Base-by-base conservation (phyloP, 2,797 vertebrate species). In the Sternotherus odoratus region DNA sequence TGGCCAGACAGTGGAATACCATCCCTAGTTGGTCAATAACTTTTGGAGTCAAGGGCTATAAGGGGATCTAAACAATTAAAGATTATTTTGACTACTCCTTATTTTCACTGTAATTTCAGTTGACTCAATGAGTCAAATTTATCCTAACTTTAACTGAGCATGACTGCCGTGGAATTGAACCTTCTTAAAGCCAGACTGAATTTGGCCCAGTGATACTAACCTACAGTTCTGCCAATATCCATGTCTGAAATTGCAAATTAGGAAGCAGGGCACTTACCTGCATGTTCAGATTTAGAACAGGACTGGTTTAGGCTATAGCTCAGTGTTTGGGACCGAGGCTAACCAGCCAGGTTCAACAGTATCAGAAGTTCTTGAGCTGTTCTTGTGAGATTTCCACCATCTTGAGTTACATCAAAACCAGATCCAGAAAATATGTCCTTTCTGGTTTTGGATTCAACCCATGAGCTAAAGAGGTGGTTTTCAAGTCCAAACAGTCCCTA, bases 21-120 rank as follows among this genome's bases (percentile, higher is more conserved):
- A 11, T 17, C 56, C 60, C 69, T 79, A 33, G 69, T 5, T 36
- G 12, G 28, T 90, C 49, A 75, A 33, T 49, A 6, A 8, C 13
- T 91, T 88, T 28, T 75, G 24, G 39, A 7, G 69, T 39, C 69
- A 39, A 46, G n/a, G 33, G 69, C 72, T 84, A 24, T 46, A 81
- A 60, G 85, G 83, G 79, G 53, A 77, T 43, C 69, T 16, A 3
- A 33, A 63, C n/a, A 60, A 56, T 49, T 10, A 39, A 19, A 89
- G 74, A 28, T 11, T 66, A 26, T 16, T 94, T 66, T 36, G 6
- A 86, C 53, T 15, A 39, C 84, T 86, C 88, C 78, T 88, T 12
- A 54, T 88, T 92, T 94, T 79, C 48, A 60, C 10, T 60, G 39
- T 86, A 79, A 83, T 82, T 84, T 85, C 36, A 88, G 69, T 92